These are phyloP conservation scores for Cephalopachus bancanus DNA, from an alignment of 2,797 vertebrate genomes.

Conservation along the genomic window DNA sequence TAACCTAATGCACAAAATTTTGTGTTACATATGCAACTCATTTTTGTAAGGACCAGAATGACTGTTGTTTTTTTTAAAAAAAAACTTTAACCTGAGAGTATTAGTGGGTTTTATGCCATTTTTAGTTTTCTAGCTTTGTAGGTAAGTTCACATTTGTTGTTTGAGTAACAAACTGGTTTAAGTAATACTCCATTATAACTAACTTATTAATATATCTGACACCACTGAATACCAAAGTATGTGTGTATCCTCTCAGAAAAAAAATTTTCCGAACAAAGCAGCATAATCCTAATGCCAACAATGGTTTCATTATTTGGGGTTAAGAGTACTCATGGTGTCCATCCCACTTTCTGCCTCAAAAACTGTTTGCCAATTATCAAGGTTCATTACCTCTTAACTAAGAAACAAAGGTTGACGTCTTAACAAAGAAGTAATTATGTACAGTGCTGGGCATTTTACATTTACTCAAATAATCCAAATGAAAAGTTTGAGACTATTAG, in stretches of 20 bases:
- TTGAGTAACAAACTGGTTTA: conserved; percentile 35
- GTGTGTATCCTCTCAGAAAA: conserved; percentile 33
- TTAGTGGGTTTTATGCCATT: conserved; percentile 31
- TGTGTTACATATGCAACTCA: background rate
- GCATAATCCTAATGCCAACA: conserved; percentile 50
- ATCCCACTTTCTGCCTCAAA: conserved; percentile 58
- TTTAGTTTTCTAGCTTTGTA: conserved; percentile 42
- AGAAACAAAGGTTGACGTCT: conserved; percentile 70
- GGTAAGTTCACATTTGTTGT: conserved; percentile 51
- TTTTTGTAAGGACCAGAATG: conserved; percentile 41
- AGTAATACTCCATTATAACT: conserved; percentile 11
- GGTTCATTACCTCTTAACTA: conserved; percentile 82
- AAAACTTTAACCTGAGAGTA: background rate
- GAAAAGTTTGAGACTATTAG: conserved; percentile 51
- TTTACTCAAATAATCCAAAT: conserved; percentile 50
- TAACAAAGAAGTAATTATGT: conserved; percentile 68
- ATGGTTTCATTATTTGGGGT: conserved; percentile 53
- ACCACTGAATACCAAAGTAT: conserved; percentile 6
- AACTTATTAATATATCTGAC: conserved; percentile 38
- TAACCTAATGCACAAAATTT: background rate
- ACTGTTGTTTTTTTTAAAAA: background rate
- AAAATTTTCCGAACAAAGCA: conserved; percentile 48
- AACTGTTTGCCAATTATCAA: conserved; percentile 77
- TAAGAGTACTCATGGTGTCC: conserved; percentile 71
- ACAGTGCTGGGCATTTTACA: background rate